A percentile compares a stretch with the other conserved stretches of the same genome.
Conservation (phyloP, 2,113 vertebrate genomes). For the Amphiprion percula region DNA sequence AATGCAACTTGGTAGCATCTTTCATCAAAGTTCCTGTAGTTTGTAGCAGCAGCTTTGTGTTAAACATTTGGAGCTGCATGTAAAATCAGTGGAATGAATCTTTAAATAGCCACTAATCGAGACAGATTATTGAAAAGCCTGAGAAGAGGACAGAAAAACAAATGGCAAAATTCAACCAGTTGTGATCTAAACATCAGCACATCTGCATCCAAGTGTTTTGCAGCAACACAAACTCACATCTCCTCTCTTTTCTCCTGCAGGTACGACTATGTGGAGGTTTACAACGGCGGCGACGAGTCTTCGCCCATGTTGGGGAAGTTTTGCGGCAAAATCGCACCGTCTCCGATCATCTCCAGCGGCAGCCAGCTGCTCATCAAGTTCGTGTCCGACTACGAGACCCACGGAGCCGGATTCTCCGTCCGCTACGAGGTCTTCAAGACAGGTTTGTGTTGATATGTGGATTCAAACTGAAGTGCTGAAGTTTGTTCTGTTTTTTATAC, state of each 20-base stretch:
- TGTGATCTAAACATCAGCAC: not conserved
- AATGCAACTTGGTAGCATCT: not conserved
- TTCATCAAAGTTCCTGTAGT: too few relatives aligned
- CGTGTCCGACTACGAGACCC: conserved; percentile 98
- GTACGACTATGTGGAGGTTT: conserved; percentile 98
- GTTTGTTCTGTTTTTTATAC: conserved; percentile 1
- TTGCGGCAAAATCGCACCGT: conserved; percentile 97
- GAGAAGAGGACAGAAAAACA: too few relatives aligned
- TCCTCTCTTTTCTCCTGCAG: conserved; percentile 73
- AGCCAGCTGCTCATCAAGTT: conserved; percentile 96
- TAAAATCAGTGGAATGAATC: conserved; percentile 4
- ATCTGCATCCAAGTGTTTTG: not conserved
- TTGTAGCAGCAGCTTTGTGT: too few relatives aligned
- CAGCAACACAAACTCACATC: not conserved
- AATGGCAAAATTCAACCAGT: not conserved
- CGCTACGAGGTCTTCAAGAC: conserved; percentile 98
- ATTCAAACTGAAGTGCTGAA: not conserved
- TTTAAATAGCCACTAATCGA: not conserved
- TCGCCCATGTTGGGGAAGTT: conserved; percentile 91
- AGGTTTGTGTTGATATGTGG: conserved; percentile 77
- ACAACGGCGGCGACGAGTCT: conserved; percentile 90
- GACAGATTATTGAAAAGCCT: too few relatives aligned
- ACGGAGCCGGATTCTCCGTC: conserved; percentile 97
- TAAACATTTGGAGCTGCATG: not conserved
- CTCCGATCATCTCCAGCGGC: conserved; percentile 92